Evolutionary conservation across 2,888 invertebrate genomes (phyloP), one percentile per base, ranked within the genome.

Genomic region (Drosophila ezoana): DNA sequence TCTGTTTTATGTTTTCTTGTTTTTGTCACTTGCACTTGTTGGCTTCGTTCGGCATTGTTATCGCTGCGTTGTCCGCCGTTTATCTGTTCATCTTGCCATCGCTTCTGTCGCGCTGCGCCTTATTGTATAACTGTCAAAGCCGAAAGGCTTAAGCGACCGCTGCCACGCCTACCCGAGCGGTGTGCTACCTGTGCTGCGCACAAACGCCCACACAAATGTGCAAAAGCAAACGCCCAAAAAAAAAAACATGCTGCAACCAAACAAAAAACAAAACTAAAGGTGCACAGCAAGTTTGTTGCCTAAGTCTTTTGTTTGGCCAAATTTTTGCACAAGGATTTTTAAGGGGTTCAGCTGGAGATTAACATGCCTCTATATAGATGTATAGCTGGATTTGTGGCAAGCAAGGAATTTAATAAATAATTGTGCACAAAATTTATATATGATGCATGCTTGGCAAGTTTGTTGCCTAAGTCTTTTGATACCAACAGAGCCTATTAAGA

Each of bases 21-120:
- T 61, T 33, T 86, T 83, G 82, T 76, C 82, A 81, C 81, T 82
- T 82, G 87, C 84, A 88, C 89, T 82, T 81, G 72, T 78, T 72
- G 72, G 45, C 67, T 67, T 58, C 62, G 48, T 70, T 61, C 53
- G 54, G 54, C 54, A 71, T 71, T 67, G 72, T 76, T 72, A 56
- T 58, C 61, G 65, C 40, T 58, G 40, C 33, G 41, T 28, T 28
- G 28, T 28, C 28, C 28, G 47, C 44, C 58, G 52, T 51, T 66
- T 72, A 66, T 72, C 74, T 56, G 51, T 37, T 65, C 37, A 67
- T 56, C 48, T 52, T 23, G 28, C 20, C 11, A 28, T 37, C 47
- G 63, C 48, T 14, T 28, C 38, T 43, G 14, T 33, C n/a, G 10
- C 60, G 58, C 33, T 41, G 66, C 37, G 47, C 52, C 52, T 68